Evolutionary conservation across 1,140 invertebrate species (phyloP).

Genomic region (Trachymyrmex cornetzi): DNA sequence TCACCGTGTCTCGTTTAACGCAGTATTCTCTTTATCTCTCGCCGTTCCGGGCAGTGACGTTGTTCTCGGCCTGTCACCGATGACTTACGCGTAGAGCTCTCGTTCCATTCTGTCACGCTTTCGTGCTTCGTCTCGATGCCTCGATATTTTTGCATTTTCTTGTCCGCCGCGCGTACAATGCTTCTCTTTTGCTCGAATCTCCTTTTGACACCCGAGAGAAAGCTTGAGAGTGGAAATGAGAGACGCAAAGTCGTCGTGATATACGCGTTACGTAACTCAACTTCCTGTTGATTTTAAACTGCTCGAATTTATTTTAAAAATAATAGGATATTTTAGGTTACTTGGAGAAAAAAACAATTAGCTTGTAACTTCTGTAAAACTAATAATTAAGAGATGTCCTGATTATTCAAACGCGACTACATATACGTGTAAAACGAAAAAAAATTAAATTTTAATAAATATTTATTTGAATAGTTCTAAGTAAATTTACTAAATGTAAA

Average conservation of each 20-base stretch:
- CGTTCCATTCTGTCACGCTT: conserved; percentile 65
- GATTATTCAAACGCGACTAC: neutral
- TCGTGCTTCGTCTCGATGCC: conserved; percentile 64
- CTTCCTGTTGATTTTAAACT: neutral
- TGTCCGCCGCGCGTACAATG: neutral
- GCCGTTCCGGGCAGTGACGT: conserved; percentile 51
- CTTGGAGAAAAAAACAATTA: neutral
- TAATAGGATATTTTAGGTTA: neutral
- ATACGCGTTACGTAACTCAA: neutral
- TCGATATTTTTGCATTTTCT: conserved; percentile 70
- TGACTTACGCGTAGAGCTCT: conserved; percentile 55
- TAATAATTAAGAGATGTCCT: neutral
- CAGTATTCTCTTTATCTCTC: conserved; percentile 36
- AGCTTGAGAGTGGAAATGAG: neutral
- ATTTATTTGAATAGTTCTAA: too few species aligned
- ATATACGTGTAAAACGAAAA: neutral
- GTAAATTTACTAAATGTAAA: too few species aligned
- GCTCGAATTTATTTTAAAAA: neutral
- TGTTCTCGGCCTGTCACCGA: conserved; percentile 54
- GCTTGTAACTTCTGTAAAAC: neutral
- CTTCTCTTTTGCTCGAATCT: neutral
- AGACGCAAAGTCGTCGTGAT: neutral
- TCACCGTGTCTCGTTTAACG: conserved; percentile 45
- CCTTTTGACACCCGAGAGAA: conserved; percentile 3
- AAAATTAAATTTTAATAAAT: too few species aligned